Base-by-base conservation (phyloP, 1,140 invertebrate genomes). In the Dufourea novaeangliae region DNA sequence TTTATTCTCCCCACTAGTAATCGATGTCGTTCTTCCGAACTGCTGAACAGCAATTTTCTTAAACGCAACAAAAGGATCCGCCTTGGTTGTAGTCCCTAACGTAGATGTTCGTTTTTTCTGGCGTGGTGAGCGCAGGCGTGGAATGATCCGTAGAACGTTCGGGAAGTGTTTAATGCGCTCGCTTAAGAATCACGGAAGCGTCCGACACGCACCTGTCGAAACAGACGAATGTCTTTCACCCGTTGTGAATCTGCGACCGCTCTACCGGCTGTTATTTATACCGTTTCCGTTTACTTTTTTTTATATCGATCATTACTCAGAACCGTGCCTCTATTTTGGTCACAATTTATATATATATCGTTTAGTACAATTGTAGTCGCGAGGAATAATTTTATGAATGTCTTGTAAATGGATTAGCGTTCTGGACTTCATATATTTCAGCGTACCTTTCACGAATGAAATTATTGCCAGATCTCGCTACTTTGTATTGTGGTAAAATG, bases 151-250 rank as follows among this genome's bases (percentile, higher is more conserved):
- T 6, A 39, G 32, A 68, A 37, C 27, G 62, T 66, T 62, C 62
- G 34, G 46, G 44, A 56, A 78, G 7, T 46, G 17, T 82, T 83
- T 73, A 82, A 79, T 76, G 46, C 52, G 56, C n/a, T 12, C 32
- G 54, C 52, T 75, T 82, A 68, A 67, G 56, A 78, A 82, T 46
- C 62, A 10, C 81, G 80, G 80, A 83, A 82, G 29, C 66, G 68
- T n/a, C 12, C 63, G 46, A 34, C 68, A 73, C 74, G 56, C 81
- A 83, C 56, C 81, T 83, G 81, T 83, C 81, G 81, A 83, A 82
- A 56, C 74, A 29, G 61, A 78, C 80, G 68, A 82, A 68, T 78
- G 79, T 82, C 80, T 83, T 78, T 83, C 68, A 78, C 22, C 64
- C 71, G 27, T 39, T 50, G 32, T 66, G 37, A 61, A 54, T 41